A percentile compares a stretch with the other conserved stretches of the same genome.
These are phyloP conservation scores for Athalia rosae DNA, from an alignment of 2,888 invertebrate species.

Conservation along the genomic window DNA sequence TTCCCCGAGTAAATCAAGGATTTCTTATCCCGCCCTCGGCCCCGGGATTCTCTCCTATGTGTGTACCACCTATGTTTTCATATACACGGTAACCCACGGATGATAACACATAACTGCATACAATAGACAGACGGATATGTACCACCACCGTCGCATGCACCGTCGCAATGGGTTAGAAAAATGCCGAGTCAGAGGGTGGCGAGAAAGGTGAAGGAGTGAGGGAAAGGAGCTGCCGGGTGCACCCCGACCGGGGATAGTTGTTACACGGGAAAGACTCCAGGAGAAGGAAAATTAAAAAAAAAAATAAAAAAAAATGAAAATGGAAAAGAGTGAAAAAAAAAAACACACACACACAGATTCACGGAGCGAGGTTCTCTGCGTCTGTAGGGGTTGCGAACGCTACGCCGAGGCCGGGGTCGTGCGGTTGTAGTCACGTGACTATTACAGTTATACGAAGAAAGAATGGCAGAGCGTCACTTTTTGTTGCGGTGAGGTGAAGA, in stretches of 20 bases:
- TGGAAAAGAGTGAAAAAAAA: no score
- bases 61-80: background rate
- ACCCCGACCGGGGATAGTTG: conserved; percentile 2
- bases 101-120: no score
- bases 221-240: no score
- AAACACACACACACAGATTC: background rate
- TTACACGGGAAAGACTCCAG: conserved; percentile 15
- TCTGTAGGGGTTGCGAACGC: background rate
- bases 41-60: conserved; percentile 29
- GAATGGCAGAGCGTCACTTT: conserved; percentile 17
- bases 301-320: background rate
- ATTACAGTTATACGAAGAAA: background rate
- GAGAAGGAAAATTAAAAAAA: background rate
- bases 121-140: no score
- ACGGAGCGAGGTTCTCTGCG: conserved; percentile 14
- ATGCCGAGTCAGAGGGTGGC: conserved; percentile 53
- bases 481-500: background rate
- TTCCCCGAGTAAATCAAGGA: conserved; percentile 62
- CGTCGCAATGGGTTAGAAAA: conserved; percentile 42
- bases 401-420: background rate
- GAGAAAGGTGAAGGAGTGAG: no score
- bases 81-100: no score
- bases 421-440: background rate
- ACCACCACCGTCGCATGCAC: no score
- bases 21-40: conserved; percentile 42